Evolutionary conservation across 2,888 invertebrate genomes (phyloP).

Genomic region (Campoplex nolae): DNA sequence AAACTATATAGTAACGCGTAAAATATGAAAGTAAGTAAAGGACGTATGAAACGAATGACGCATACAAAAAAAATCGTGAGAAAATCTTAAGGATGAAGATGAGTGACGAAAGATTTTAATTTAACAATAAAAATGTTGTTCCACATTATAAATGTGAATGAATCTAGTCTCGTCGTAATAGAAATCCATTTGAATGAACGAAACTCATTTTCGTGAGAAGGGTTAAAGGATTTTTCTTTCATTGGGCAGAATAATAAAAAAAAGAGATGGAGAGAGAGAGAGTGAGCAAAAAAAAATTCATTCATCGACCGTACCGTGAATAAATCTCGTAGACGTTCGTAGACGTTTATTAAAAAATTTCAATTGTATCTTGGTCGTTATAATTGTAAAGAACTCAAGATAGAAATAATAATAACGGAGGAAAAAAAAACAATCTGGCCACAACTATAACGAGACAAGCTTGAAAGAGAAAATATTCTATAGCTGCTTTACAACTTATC

Average conservation of each 20-base stretch:
- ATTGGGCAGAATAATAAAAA: not conserved
- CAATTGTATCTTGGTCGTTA: conserved; percentile 31
- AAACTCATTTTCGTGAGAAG: not conserved
- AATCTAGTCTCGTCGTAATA: not conserved
- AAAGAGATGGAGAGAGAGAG: not conserved
- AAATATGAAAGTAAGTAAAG: not conserved
- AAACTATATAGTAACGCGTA: not conserved
- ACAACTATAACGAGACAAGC: not conserved
- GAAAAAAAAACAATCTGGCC: not conserved
- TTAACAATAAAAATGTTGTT: not conserved
- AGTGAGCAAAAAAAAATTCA: not conserved
- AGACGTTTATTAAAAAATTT: conserved; percentile 11
- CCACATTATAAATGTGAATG: not conserved
- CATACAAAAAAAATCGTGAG: too few species aligned
- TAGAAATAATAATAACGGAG: not conserved
- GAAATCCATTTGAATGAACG: not conserved
- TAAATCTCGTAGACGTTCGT: not conserved
- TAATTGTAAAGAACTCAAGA: conserved; percentile 28
- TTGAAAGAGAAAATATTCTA: not conserved
- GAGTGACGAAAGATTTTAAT: not conserved
- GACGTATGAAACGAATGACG: too few species aligned
- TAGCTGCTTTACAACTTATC: not conserved
- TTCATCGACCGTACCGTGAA: conserved; percentile 1
- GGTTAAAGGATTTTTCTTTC: not conserved
- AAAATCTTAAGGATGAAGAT: too few species aligned